A percentile compares a stretch with the other conserved stretches of the same genome.
phyloP scores from a whole-genome alignment of 2,888 invertebrate genomes.

The Tinea semifulvella region DNA sequence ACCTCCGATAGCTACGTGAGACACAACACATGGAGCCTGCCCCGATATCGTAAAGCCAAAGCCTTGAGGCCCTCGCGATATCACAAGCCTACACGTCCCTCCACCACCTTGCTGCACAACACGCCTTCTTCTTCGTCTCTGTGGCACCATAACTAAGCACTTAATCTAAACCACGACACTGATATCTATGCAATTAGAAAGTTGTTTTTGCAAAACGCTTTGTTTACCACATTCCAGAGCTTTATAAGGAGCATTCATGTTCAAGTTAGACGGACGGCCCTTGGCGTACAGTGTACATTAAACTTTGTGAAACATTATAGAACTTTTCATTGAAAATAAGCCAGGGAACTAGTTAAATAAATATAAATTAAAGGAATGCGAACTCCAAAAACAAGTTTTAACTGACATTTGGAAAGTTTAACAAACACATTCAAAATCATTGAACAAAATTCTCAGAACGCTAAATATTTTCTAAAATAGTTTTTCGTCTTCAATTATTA shows the following conservation, averaged over 20 bases:
- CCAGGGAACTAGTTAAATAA: conserved; percentile 1
- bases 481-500: too few relatives aligned
- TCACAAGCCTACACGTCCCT: conserved; percentile 84
- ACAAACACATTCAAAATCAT: background rate
- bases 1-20: conserved; percentile 85
- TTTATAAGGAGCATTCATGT: conserved; percentile 2
- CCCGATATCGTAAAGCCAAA: conserved; percentile 99
- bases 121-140: conserved; percentile 51
- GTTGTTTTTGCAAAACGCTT: conserved; percentile 13
- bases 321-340: background rate
- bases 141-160: conserved; percentile 42
- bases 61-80: conserved; percentile 85
- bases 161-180: conserved; percentile 6
- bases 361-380: conserved; percentile 7
- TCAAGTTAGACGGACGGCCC: background rate
- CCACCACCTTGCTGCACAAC: conserved; percentile 41
- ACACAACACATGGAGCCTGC: conserved; percentile 94
- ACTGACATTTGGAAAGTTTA: conserved; percentile 10
- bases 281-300: background rate
- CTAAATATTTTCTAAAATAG: too few relatives aligned
- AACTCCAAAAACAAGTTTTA: conserved; percentile 9
- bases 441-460: too few relatives aligned
- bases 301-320: background rate
- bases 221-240: conserved; percentile 11
- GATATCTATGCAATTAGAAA: conserved; percentile 11